A percentile compares a stretch with the other conserved stretches of the same genome.
Evolutionary conservation across 1,140 invertebrate genomes (phyloP).

Genomic region (Drosophila teissieri): DNA sequence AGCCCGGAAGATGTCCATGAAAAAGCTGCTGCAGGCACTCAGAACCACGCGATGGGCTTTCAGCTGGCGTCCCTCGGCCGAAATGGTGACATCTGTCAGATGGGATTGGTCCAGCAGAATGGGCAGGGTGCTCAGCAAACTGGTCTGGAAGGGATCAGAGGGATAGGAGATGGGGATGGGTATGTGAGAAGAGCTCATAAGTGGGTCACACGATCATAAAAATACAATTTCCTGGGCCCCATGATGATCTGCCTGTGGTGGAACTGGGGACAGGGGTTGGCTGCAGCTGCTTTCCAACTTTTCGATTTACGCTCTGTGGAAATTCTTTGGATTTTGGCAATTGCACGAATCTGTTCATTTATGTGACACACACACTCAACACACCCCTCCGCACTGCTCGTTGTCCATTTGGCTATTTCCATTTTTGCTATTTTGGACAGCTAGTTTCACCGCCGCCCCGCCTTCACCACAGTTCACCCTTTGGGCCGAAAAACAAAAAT

Average conservation of each 20-base stretch:
- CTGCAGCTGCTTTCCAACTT: slow-evolving; percentile 62
- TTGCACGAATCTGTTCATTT: slow-evolving; percentile 68
- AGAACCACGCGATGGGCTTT: slow-evolving; percentile 94
- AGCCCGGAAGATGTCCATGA: slow-evolving; percentile 93
- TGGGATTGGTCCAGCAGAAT: slow-evolving; percentile 92
- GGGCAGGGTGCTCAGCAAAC: slow-evolving; percentile 92
- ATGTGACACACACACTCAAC: slow-evolving; percentile 49
- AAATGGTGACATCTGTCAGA: slow-evolving; percentile 95
- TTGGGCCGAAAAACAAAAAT: slow-evolving; percentile 53
- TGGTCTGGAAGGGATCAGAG: slow-evolving; percentile 86
- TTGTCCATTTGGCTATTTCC: slow-evolving; percentile 14
- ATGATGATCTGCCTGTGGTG: neutral
- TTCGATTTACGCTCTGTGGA: slow-evolving; percentile 55
- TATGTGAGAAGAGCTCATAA: slow-evolving; percentile 2
- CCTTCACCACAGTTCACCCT: slow-evolving; percentile 15
- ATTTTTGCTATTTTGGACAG: slow-evolving; percentile 67
- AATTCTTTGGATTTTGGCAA: slow-evolving; percentile 81
- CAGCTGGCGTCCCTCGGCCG: slow-evolving; percentile 91
- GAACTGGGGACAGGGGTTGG: slow-evolving; percentile 11
- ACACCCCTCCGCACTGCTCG: neutral
- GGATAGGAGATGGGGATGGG: neutral
- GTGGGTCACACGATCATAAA: slow-evolving; percentile 57
- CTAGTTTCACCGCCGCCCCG: slow-evolving; percentile 3
- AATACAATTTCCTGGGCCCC: slow-evolving; percentile 43
- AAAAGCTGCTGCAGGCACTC: slow-evolving; percentile 96